Evolutionary conservation across 2,113 vertebrate species (phyloP).

Genomic region (Mohoua ochrocephala): DNA sequence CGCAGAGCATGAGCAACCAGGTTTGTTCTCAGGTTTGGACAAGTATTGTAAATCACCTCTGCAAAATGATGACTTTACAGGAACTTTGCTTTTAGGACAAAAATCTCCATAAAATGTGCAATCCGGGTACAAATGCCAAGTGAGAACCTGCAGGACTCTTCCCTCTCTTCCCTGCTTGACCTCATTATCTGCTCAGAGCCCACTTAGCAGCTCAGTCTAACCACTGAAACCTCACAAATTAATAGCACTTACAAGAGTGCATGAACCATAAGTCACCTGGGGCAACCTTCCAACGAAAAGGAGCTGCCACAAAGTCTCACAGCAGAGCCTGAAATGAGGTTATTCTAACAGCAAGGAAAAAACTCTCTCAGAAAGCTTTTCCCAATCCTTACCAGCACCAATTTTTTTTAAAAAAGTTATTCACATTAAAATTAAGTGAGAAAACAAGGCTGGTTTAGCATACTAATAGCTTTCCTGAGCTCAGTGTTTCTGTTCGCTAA

Average conservation of each 20-base stretch:
- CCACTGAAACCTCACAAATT: slow-evolving; percentile 44
- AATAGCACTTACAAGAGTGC: slow-evolving; percentile 5
- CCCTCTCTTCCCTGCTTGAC: slow-evolving; percentile 6
- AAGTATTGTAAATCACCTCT: neutral
- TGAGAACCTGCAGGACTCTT: neutral
- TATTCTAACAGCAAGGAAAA: slow-evolving; percentile 18
- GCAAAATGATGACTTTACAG: neutral
- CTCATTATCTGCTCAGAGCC: slow-evolving; percentile 38
- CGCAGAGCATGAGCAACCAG: neutral
- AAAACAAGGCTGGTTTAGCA: slow-evolving; percentile 4
- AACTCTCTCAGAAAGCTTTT: neutral
- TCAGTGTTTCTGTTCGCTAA: slow-evolving; percentile 3
- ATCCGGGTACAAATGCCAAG: neutral
- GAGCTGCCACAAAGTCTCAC: slow-evolving; percentile 4
- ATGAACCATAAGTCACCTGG: slow-evolving; percentile 6
- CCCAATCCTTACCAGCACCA: neutral
- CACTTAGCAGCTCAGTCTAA: slow-evolving; percentile 22
- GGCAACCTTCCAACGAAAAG: neutral
- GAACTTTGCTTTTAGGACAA: neutral
- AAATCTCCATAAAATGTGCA: neutral
- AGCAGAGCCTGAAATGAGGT: neutral
- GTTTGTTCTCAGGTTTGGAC: neutral
- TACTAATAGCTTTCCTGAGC: neutral
- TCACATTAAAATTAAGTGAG: slow-evolving; percentile 25
- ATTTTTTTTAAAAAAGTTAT: slow-evolving; percentile 14